Evolutionary conservation across 2,113 vertebrate species (phyloP), one percentile per base, ranked within the genome.

Genomic region (Perca flavescens): DNA sequence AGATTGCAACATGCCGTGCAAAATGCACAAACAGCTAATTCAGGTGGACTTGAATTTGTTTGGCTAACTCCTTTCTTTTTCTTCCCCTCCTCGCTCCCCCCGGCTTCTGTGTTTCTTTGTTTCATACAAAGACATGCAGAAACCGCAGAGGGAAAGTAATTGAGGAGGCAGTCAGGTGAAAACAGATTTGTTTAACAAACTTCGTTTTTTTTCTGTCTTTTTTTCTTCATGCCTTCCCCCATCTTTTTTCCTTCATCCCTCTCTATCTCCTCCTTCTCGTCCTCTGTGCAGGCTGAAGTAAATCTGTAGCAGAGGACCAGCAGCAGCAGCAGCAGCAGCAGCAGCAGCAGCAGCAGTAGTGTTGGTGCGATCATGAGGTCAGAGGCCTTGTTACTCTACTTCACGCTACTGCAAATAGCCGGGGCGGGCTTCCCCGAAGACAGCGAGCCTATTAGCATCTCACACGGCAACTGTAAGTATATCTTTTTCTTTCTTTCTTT

Each of bases 391-490:
- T 96, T 99, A 96, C 96, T 99, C 94, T 98, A 96, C 97, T 95
- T 98, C 95, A 97, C 96, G 95, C 96, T 99, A 93, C 97, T 99
- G 94, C 96, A 97, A 88, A 95, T 96, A 86, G 95, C 96, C 95
- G 96, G 97, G 95, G 97, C 97, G 88, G 97, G 95, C 94, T 99
- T 99, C 97, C 98, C 98, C 92, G 98, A 99, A 95, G 98, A 99
- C 96, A 97, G 97, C 79, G 97, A 99, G 95, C 98, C 98, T 3
- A 99, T 99, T 96, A 99, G 97, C 96, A 98, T 99, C 95, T 98
- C 97, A 91, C 97, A 99, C 96, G 97, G 97, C 96, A 99, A 99
- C 97, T 99, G 98, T 99, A 92, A 99, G 98, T 99, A 95, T 63
- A 87, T 86, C 4, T 6, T 60, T 47, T 47, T 49, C 47, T 49